Evolutionary conservation across 2,888 invertebrate species (phyloP).

Genomic region (Patella pellucida): DNA sequence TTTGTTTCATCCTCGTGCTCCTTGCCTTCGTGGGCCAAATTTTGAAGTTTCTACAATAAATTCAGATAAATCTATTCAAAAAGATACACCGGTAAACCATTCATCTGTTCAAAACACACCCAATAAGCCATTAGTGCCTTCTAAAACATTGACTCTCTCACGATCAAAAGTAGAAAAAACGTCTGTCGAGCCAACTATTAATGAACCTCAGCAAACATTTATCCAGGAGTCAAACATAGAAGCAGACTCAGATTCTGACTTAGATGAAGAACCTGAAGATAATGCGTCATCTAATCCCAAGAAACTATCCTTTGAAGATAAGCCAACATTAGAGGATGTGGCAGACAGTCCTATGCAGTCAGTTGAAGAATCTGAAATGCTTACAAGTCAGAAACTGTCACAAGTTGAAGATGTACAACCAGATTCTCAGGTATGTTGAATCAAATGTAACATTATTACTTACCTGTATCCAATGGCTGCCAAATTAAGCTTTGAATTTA

Average conservation of each 20-base stretch:
- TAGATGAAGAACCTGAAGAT: constrained; percentile 22
- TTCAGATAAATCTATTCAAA: not conserved
- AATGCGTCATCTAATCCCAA: not conserved
- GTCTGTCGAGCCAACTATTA: not conserved
- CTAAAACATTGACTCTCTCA: not conserved
- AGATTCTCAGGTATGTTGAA: too few relatives aligned
- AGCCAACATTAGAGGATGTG: not conserved
- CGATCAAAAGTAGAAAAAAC: not conserved
- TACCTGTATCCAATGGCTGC: too few relatives aligned
- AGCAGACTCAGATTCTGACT: constrained; percentile 8
- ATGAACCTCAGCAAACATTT: not conserved
- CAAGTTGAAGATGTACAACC: too few relatives aligned
- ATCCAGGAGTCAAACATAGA: not conserved
- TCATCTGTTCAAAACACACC: not conserved
- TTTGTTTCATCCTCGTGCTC: constrained; percentile 44
- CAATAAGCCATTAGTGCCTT: not conserved
- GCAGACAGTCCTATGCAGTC: not conserved
- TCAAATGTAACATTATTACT: too few relatives aligned
- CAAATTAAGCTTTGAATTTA: too few relatives aligned
- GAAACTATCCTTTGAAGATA: too few relatives aligned
- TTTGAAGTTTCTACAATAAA: not conserved
- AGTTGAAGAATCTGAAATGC: too few relatives aligned
- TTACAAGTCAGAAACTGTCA: too few relatives aligned
- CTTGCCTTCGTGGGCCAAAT: constrained; percentile 34
- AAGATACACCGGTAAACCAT: not conserved